Conservation (phyloP, 2,797 vertebrate species). For the Galaxias olidus region DNA sequence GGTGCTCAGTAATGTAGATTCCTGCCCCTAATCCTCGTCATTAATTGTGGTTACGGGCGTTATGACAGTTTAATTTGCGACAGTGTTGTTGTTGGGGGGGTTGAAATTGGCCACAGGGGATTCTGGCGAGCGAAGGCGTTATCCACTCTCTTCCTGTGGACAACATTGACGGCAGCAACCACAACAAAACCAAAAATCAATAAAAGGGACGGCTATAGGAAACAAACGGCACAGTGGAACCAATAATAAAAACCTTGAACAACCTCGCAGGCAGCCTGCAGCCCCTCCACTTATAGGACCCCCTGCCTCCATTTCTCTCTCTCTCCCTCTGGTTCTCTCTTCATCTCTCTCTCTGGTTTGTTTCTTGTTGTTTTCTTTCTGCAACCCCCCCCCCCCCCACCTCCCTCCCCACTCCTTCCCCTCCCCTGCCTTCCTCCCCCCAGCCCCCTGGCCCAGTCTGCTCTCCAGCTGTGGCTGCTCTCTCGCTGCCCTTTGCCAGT, state of each 20-base stretch:
- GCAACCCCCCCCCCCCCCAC: slow-evolving; percentile 26
- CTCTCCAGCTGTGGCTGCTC: slow-evolving; percentile 43
- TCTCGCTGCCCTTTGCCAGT: slow-evolving; percentile 49
- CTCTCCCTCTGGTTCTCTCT: slow-evolving; percentile 6
- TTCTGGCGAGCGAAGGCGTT: slow-evolving; percentile 52
- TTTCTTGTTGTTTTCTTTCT: no score
- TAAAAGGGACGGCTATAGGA: slow-evolving; percentile 68
- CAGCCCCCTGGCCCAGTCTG: slow-evolving; percentile 5
- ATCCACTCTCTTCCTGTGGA: slow-evolving; percentile 59
- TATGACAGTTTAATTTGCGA: slow-evolving; percentile 79
- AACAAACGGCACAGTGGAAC: slow-evolving; percentile 48
- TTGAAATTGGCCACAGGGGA: slow-evolving; percentile 73
- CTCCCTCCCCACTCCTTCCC: slow-evolving; percentile 20
- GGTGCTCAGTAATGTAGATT: slow-evolving; percentile 73
- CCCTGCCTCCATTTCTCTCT: neutral
- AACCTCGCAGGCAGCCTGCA: slow-evolving; percentile 48
- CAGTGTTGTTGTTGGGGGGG: slow-evolving; percentile 62
- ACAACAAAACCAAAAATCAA: slow-evolving; percentile 72
- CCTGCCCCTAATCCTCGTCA: slow-evolving; percentile 68
- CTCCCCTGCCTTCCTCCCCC: neutral
- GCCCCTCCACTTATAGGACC: slow-evolving; percentile 26
- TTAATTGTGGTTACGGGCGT: slow-evolving; percentile 76
- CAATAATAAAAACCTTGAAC: slow-evolving; percentile 55
- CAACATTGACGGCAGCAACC: slow-evolving; percentile 65
- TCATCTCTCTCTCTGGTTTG: slow-evolving; percentile 10